Base-by-base conservation (phyloP, 1,140 invertebrate genomes). In the Temnothorax longispinosus region DNA sequence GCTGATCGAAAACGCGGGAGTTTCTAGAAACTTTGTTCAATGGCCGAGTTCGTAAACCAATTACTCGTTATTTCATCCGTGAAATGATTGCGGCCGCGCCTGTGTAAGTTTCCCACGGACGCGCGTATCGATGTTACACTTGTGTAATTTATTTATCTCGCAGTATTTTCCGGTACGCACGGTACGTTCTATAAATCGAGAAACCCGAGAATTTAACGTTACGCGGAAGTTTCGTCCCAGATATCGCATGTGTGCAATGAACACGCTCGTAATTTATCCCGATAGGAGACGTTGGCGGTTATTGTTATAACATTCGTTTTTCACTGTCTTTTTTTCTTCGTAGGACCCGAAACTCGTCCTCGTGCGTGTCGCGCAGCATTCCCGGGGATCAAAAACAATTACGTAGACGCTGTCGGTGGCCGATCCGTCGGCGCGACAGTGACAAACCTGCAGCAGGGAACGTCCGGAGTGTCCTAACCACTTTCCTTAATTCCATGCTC, bases 1-100 rank as follows among this genome's bases (percentile, higher is more conserved):
- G 78, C 52, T n/a, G 77, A 81, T 56, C 76, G 76, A 50, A 69
- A 80, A 71, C 35, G 47, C 4, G 54, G 8, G 15, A 27, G 69
- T 62, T 84, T 47, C 52, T 35, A 11, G 54, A 60, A 62, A 50
- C 69, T 75, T 75, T 81, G 38, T 74, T 84, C 80, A 84, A 84
- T 75, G 54, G 41, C 32, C 69, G 80, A 84, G 80, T 84, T 84
- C 69, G 80, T 60, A 84, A 84, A 84, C 41, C 80, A 84, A 84
- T 84, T 75, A 84, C 44, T 60, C 80, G 80, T 74, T 62, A 84
- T 84, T 84, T 84, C 80, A 60, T 74, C 67, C 80, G 54, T 60
- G 67, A 62, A 84, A 84, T 84, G 80, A 84, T 75, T 74, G 69
- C 80, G 54, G 67, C 54, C 80, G 52, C 50, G 38, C 52, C 15